Percentiles rank a stretch among this genome's conserved stretches.
These are phyloP conservation scores for Hypomecis punctinalis DNA, from an alignment of 2,888 invertebrate species.

Conservation along the genomic window DNA sequence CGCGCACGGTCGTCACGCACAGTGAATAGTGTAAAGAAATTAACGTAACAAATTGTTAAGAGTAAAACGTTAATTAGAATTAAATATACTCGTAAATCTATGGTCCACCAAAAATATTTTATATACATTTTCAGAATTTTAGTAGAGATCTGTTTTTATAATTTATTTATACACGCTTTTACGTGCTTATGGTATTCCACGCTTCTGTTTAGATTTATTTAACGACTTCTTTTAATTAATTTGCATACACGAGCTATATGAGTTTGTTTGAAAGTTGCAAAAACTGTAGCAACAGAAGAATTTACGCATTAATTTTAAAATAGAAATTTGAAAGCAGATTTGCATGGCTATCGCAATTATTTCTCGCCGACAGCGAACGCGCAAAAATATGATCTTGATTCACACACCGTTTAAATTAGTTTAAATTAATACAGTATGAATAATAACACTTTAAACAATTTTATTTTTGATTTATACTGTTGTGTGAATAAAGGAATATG, in stretches of 20 bases:
- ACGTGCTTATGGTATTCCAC: not conserved
- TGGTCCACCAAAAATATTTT: no score
- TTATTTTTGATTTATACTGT: no score
- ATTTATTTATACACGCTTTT: not conserved
- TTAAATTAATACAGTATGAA: not conserved
- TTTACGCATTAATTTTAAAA: not conserved
- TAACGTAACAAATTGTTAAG: no score
- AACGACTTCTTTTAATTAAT: not conserved
- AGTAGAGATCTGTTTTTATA: no score
- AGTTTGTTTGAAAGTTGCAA: constrained; percentile 7
- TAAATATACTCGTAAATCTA: no score
- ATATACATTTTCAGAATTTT: no score
- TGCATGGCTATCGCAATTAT: constrained; percentile 36
- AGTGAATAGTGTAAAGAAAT: no score
- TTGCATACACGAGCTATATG: constrained; percentile 9
- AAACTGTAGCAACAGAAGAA: not conserved
- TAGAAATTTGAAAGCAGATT: constrained; percentile 38
- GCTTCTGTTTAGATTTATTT: not conserved
- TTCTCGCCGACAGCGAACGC: constrained; percentile 25
- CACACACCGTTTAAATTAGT: constrained; percentile 2
- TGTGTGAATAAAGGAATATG: no score
- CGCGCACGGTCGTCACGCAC: no score
- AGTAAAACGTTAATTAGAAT: no score
- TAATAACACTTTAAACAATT: not conserved
- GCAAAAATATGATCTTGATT: constrained; percentile 30